Evolutionary conservation across 2,113 vertebrate species (phyloP), one percentile per base, ranked within the genome.

Genomic region (Ancistrus triradiatus): DNA sequence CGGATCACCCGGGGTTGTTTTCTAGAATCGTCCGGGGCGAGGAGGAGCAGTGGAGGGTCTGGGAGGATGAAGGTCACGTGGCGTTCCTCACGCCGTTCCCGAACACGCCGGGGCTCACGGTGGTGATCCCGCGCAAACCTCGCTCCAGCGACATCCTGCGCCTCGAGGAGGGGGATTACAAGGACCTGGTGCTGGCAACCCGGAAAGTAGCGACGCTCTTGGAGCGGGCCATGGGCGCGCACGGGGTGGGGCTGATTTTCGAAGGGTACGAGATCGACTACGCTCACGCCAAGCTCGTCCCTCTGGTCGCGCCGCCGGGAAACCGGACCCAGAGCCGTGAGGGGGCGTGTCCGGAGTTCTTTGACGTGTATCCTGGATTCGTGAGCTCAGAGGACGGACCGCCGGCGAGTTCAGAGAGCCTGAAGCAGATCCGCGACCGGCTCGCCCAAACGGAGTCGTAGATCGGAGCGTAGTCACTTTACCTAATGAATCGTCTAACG

Each of bases 231-330:
- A 48, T 89, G 19, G 81, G 75, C 0, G 77, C 83, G 6, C 73
- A 44, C 55, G 85, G 79, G 3, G 69, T 84, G 15, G 87, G 81
- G 3, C 80, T 90, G 1, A 84, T 90, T 31, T 89, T 90, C 48
- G 88, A 90, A 56, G 88, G 88, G 4, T 89, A 77, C 70, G 88
- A 88, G 72, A 83, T 88, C 1, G 84, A 89, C 65, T 90, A 89
- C 0, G 86, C 88, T 66, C 88, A 90, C 0, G 80, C 80, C 19
- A 90, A 90, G 70, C 15, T 90, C 53, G 81, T 89, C 2, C 88
- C 88, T 0, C 72, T 90, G 22, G 49, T 77, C 11, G 58, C 11
- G 21, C 62, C 10, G 27, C 40, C 1, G 44, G 11, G 38, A 8
- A 14, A 2, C 17, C 17, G 27, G 28, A n/a, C 9, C 4, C 14